A percentile compares a stretch with the other conserved stretches of the same genome.
These are phyloP conservation scores for Discoglossus pictus DNA, from an alignment of 2,797 vertebrate species.

Conservation along the genomic window DNA sequence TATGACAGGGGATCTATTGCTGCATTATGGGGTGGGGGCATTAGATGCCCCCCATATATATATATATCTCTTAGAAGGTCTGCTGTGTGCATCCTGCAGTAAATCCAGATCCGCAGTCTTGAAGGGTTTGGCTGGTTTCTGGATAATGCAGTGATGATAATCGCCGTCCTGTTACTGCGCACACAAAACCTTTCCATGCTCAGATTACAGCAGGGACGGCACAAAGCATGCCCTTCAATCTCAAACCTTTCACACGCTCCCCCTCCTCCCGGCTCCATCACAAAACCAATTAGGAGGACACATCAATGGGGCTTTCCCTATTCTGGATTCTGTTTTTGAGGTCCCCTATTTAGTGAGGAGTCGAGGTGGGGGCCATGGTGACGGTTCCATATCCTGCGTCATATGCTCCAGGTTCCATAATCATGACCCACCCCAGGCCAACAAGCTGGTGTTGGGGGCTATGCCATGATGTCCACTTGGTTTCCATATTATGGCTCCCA, in stretches of 20 bases:
- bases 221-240: constrained; percentile 36
- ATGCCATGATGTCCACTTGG: no score
- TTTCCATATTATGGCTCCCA: no score
- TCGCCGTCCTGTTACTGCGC: constrained; percentile 39
- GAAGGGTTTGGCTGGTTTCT: constrained; percentile 39
- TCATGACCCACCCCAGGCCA: no score
- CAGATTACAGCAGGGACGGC: constrained; percentile 45
- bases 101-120: constrained; percentile 28
- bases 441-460: no score
- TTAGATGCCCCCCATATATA: no score
- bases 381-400: not conserved
- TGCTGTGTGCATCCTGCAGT: constrained; percentile 10
- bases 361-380: not conserved
- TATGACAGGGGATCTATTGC: no score
- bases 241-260: constrained; percentile 12
- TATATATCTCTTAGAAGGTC: no score
- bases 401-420: no score
- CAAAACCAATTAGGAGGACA: constrained; percentile 43
- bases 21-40: no score
- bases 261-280: not conserved
- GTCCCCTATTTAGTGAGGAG: not conserved
- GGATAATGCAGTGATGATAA: constrained; percentile 46
- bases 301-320: constrained; percentile 18
- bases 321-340: constrained; percentile 6
- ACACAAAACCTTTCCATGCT: constrained; percentile 25